phyloP scores from a whole-genome alignment of 2,888 invertebrate species.

The Dione vanillae region DNA sequence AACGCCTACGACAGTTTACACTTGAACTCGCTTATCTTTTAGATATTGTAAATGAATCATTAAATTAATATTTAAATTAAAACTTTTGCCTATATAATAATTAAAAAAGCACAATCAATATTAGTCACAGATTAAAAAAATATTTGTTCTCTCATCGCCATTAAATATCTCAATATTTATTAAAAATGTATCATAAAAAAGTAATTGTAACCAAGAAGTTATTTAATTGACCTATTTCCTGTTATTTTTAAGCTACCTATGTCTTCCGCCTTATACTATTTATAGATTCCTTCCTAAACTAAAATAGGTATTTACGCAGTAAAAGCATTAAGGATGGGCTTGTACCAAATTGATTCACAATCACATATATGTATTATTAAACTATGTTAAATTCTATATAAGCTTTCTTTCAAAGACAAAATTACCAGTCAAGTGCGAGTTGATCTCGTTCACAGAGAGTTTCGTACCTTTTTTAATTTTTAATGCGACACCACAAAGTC shows the following conservation, averaged over 20 bases:
- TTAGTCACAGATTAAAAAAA: too few species aligned
- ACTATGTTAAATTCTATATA: too few species aligned
- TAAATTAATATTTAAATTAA: not conserved
- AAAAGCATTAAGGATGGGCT: not conserved
- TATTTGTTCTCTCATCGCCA: too few species aligned
- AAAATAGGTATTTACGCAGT: not conserved
- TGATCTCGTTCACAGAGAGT: too few species aligned
- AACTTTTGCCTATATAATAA: not conserved
- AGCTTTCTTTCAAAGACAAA: too few species aligned
- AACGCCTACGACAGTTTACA: not conserved
- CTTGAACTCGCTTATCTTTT: constrained; percentile 4
- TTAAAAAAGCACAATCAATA: not conserved
- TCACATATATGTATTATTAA: too few species aligned
- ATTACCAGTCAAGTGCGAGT: too few species aligned
- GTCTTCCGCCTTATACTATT: not conserved
- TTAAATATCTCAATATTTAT: too few species aligned
- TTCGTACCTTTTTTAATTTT: too few species aligned
- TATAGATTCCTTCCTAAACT: not conserved
- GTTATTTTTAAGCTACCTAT: not conserved
- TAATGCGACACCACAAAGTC: too few species aligned
- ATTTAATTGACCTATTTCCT: not conserved
- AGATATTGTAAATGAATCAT: not conserved
- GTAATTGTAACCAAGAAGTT: not conserved
- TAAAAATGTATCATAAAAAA: not conserved
- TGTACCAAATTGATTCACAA: not conserved